A percentile compares a stretch with the other conserved stretches of the same genome.
These are phyloP conservation scores for Motacilla tschutschensis DNA, from an alignment of 2,113 vertebrate genomes.

Conservation along the genomic window DNA sequence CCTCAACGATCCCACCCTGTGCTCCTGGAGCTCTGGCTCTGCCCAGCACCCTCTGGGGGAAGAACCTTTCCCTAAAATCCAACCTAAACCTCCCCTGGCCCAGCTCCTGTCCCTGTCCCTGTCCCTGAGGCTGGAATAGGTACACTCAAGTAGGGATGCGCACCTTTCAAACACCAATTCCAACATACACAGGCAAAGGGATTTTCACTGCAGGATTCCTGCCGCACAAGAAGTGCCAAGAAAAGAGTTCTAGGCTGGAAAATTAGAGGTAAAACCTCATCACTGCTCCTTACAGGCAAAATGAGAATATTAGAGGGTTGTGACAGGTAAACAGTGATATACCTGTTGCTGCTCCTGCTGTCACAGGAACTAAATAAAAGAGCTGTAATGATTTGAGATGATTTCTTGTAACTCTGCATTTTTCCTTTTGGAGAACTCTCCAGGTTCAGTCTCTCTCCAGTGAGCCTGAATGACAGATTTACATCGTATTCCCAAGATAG, in stretches of 20 bases:
- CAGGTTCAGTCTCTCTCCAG: not conserved
- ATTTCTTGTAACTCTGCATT: not conserved
- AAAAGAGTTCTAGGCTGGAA: not conserved
- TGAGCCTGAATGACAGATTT: constrained; percentile 13
- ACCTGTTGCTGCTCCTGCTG: not conserved
- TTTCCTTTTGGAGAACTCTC: not conserved
- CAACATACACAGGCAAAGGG: accelerated
- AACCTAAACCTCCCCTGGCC: accelerated
- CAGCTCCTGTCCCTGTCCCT: not conserved
- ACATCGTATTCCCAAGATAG: constrained; percentile 16
- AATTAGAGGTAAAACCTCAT: not conserved
- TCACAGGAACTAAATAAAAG: not conserved
- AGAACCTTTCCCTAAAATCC: not conserved
- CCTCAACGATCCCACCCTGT: accelerated
- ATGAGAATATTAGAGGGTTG: not conserved
- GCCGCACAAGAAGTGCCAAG: not conserved
- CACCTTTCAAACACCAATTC: not conserved
- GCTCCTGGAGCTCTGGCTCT: not conserved
- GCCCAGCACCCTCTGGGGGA: not conserved
- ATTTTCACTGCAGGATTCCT: not conserved
- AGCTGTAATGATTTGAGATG: not conserved
- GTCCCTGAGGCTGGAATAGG: accelerated
- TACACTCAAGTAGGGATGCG: accelerated
- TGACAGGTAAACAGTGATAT: not conserved
- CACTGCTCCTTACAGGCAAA: not conserved